Evolutionary conservation across 2,113 vertebrate genomes (phyloP).

Genomic region (Phylloscopus whistleri): DNA sequence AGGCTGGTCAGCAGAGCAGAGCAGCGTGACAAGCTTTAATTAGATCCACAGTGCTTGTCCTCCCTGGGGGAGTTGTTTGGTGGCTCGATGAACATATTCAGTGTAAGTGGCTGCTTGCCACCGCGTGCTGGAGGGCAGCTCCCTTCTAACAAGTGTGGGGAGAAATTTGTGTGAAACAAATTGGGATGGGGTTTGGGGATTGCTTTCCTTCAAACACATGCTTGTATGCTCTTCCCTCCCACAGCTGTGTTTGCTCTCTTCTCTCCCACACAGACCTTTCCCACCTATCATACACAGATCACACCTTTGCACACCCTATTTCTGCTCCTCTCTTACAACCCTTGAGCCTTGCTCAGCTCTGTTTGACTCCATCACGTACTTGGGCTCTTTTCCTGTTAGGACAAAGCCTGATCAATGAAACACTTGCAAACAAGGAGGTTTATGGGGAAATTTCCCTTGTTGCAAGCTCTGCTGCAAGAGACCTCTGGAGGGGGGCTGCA

Average conservation of each 20-base stretch:
- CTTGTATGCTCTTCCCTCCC: neutral
- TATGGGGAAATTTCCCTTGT: neutral
- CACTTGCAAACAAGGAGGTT: accelerated
- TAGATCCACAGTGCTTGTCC: neutral
- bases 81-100: neutral
- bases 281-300: neutral
- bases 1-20: neutral
- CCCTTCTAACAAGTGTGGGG: neutral
- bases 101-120: neutral
- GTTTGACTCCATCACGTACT: neutral
- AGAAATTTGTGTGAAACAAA: neutral
- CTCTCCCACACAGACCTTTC: neutral
- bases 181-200: neutral
- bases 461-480: neutral
- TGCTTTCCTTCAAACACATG: neutral
- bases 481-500: accelerated
- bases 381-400: neutral
- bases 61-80: neutral
- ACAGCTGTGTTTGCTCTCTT: neutral
- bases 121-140: accelerated
- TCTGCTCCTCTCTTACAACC: neutral
- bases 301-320: neutral
- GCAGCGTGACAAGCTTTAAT: slow-evolving; percentile 27
- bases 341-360: neutral
- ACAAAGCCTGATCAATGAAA: neutral